phyloP scores from a whole-genome alignment of 2,888 invertebrate genomes.

The Drosophila kambysellisi region DNA sequence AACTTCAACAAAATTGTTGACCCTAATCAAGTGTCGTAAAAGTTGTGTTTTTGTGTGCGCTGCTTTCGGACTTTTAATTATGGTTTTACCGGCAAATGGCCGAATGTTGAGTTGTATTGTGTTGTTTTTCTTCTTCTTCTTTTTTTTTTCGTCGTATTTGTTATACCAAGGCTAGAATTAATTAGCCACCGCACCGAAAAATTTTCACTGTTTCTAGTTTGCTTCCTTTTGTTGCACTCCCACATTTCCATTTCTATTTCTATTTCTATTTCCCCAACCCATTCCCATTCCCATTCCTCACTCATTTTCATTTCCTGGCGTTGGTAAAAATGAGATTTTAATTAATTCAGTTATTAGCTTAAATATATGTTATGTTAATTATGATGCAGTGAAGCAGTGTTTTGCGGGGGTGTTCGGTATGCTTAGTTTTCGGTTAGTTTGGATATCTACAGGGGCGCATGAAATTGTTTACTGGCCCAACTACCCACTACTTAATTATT shows the following conservation, averaged over 20 bases:
- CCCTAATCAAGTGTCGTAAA: conserved; percentile 78
- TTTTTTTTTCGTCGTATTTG: neutral
- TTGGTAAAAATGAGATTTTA: conserved; percentile 75
- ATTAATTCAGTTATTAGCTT: conserved; percentile 79
- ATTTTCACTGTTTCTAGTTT: conserved; percentile 1
- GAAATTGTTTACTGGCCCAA: conserved; percentile 41
- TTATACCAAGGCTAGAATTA: conserved; percentile 60
- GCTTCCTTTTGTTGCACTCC: conserved; percentile 4
- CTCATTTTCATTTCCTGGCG: conserved; percentile 38
- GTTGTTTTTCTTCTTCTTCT: conserved; percentile 2
- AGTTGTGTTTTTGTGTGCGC: conserved; percentile 48
- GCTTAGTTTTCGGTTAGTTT: conserved; percentile 13
- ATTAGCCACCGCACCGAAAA: conserved; percentile 54
- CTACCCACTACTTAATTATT: conserved; percentile 6
- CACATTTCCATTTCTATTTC: conserved; percentile 9
- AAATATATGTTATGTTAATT: conserved; percentile 75
- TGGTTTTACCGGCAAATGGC: conserved; percentile 32
- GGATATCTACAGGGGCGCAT: conserved; percentile 27
- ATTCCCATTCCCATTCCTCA: conserved; percentile 6
- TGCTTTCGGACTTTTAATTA: conserved; percentile 69
- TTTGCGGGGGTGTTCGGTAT: conserved; percentile 15
- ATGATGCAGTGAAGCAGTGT: conserved; percentile 33
- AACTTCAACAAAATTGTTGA: conserved; percentile 41
- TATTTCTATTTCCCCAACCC: conserved; percentile 2
- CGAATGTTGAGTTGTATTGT: conserved; percentile 3